phyloP scores from a whole-genome alignment of 1,140 invertebrate species.

The Lepidurus arcticus region DNA sequence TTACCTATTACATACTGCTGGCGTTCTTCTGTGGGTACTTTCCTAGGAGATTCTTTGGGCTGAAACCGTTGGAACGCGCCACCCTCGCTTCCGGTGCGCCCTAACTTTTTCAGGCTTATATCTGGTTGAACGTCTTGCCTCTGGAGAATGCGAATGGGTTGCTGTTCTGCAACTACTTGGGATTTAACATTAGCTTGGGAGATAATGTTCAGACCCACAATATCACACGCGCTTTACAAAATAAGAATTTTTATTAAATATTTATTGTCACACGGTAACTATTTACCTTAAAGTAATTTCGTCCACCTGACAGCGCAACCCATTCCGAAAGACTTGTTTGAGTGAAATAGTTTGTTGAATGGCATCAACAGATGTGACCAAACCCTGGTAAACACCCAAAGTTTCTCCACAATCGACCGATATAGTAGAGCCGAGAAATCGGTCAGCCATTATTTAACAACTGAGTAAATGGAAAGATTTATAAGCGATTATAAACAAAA shows the following conservation, averaged over 20 bases:
- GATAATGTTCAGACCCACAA: conserved; percentile 55
- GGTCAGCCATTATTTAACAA: conserved; percentile 49
- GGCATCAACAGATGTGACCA: conserved; percentile 65
- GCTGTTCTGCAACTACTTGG: conserved; percentile 45
- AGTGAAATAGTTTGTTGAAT: conserved; percentile 60
- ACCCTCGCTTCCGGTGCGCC: conserved; percentile 47
- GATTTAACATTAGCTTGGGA: conserved; percentile 47
- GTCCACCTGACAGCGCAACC: conserved; percentile 56
- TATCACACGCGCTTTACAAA: conserved; percentile 52
- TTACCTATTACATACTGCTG: conserved; percentile 25
- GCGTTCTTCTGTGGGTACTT: conserved; percentile 28
- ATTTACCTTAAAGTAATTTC: conserved; percentile 54
- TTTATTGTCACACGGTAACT: conserved; percentile 39
- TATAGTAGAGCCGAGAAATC: conserved; percentile 67
- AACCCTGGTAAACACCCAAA: conserved; percentile 68
- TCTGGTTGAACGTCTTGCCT: conserved; percentile 50
- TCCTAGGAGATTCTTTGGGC: conserved; percentile 39
- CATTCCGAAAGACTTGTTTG: conserved; percentile 71
- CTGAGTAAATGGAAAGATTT: too few relatives aligned
- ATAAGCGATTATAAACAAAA: too few relatives aligned
- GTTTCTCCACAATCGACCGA: conserved; percentile 66
- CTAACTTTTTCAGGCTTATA: conserved; percentile 35
- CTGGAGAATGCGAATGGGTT: conserved; percentile 52
- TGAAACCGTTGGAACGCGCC: conserved; percentile 41
- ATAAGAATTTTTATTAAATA: too few relatives aligned